phyloP scores from a whole-genome alignment of 2,888 invertebrate genomes.

The Pantelozetes paolii region DNA sequence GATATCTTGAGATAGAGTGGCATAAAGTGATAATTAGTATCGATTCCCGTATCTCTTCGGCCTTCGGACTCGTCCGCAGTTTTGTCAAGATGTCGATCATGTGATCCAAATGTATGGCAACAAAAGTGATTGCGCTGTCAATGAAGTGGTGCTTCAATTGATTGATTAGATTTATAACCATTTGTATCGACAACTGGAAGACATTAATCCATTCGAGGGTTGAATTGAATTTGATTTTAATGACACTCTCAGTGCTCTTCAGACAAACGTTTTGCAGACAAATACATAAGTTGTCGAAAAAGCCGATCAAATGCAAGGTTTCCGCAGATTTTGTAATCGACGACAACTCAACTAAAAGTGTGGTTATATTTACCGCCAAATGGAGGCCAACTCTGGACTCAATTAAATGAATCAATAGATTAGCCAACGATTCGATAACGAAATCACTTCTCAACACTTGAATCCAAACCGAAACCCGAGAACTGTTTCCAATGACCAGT shows the following conservation, averaged over 20 bases:
- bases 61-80: conserved; percentile 7
- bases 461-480: not conserved
- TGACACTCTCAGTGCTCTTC: not conserved
- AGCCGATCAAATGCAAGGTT: conserved; percentile 1
- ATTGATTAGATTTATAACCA: conserved; percentile 51
- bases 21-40: conserved; percentile 32
- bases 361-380: conserved; percentile 16
- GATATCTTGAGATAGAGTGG: conserved; percentile 29
- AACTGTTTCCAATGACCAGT: not conserved
- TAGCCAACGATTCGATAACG: conserved; percentile 27
- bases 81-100: conserved; percentile 43
- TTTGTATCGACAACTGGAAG: conserved; percentile 51
- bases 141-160: conserved; percentile 52
- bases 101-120: conserved; percentile 55
- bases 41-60: not conserved
- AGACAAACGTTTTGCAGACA: conserved; percentile 14
- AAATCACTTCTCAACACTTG: not conserved
- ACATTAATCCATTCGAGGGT: conserved; percentile 44
- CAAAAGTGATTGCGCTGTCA: conserved; percentile 53
- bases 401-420: conserved; percentile 19
- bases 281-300: conserved; percentile 30
- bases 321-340: conserved; percentile 4
- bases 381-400: not conserved
- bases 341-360: not conserved
- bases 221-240: not conserved